Conservation (phyloP, 2,113 vertebrate genomes). For the Equus quagga region DNA sequence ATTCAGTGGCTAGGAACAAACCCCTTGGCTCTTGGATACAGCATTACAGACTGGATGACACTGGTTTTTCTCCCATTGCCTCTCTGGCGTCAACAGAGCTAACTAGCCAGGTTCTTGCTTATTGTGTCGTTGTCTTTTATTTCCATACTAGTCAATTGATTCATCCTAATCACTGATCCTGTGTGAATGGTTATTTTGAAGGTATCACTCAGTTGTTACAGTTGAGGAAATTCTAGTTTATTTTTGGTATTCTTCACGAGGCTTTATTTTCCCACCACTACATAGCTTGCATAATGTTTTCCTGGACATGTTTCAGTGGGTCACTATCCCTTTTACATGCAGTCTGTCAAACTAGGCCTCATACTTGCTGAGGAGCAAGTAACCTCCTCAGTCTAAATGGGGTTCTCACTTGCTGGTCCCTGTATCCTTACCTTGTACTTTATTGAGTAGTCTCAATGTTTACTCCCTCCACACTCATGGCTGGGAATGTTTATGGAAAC, state of each 20-base stretch:
- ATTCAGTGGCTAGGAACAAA: not conserved
- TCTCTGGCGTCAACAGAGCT: not conserved
- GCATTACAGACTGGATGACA: not conserved
- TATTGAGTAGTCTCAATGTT: not conserved
- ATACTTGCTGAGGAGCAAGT: not conserved
- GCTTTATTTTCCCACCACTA: not conserved
- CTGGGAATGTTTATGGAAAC: not conserved
- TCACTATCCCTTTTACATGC: not conserved
- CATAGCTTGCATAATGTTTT: not conserved
- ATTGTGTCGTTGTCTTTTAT: not conserved
- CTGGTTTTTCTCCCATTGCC: not conserved
- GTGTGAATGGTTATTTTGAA: not conserved
- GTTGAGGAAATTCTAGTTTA: not conserved
- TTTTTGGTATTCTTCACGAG: not conserved
- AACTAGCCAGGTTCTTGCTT: not conserved
- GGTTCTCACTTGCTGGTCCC: not conserved
- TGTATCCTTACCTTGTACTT: not conserved
- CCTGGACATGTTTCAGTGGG: not conserved
- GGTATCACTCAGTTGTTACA: no score
- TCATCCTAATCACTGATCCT: not conserved
- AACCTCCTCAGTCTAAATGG: not conserved
- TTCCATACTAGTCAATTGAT: not conserved
- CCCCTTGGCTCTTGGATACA: not conserved
- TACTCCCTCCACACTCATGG: not conserved
- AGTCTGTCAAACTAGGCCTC: not conserved